phyloP scores from a whole-genome alignment of 2,888 invertebrate genomes.

The Sphaeridia pumilis region DNA sequence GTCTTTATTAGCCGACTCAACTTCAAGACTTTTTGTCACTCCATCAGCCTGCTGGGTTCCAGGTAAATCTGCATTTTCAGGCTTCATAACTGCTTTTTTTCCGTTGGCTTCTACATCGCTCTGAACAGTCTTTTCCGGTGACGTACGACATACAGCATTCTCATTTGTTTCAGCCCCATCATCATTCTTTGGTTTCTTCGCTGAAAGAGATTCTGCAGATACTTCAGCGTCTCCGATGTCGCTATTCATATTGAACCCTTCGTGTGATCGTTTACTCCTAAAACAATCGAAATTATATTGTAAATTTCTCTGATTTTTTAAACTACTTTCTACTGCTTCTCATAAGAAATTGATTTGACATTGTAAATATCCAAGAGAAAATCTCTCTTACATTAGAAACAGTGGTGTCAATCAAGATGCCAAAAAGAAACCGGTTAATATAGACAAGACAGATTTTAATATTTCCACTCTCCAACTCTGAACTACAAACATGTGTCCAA shows the following conservation, averaged over 20 bases:
- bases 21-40: neutral
- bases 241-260: neutral
- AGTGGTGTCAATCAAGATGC: no score
- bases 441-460: no score
- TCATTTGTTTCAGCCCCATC: neutral
- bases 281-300: no score
- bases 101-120: neutral
- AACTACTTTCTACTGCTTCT: no score
- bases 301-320: no score
- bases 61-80: neutral
- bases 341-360: no score
- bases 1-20: neutral
- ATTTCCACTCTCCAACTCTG: no score
- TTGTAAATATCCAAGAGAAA: no score
- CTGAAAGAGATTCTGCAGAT: neutral
- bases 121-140: neutral
- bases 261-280: neutral
- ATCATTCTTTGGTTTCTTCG: conserved; percentile 1
- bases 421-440: no score
- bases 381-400: no score
- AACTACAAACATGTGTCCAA: no score
- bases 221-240: conserved; percentile 12
- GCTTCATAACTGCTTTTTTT: neutral
- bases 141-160: neutral
- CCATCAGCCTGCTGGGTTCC: neutral